These are phyloP conservation scores for Nomada lathburiana DNA, from an alignment of 2,888 invertebrate genomes.

Conservation along the genomic window DNA sequence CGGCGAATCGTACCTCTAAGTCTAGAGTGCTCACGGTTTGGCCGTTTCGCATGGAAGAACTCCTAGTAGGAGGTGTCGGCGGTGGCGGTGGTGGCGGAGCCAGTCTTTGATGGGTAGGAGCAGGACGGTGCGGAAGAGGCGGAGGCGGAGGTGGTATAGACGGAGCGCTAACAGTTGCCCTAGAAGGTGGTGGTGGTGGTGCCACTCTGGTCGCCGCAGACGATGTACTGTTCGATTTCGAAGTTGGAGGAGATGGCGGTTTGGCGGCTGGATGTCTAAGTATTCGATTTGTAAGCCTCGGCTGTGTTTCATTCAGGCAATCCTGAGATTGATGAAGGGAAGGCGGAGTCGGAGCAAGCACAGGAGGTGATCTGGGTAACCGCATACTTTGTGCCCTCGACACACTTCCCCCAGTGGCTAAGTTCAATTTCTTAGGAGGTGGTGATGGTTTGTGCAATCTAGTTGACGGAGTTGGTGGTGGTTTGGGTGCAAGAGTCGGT, in stretches of 20 bases:
- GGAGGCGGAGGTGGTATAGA: constrained; percentile 83
- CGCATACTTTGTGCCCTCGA: constrained; percentile 94
- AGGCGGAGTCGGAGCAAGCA: constrained; percentile 85
- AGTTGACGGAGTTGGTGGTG: constrained; percentile 86
- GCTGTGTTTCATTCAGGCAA: constrained; percentile 82
- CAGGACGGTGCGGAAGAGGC: constrained; percentile 79
- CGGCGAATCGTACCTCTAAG: constrained; percentile 89
- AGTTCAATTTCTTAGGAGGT: constrained; percentile 88
- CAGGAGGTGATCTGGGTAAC: constrained; percentile 89
- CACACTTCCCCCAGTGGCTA: constrained; percentile 84
- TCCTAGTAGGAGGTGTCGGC: constrained; percentile 85
- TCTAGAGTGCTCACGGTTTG: constrained; percentile 84
- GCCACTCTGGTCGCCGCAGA: constrained; percentile 75
- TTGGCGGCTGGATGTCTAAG: constrained; percentile 86
- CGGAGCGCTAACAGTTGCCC: constrained; percentile 78
- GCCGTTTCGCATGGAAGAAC: constrained; percentile 85
- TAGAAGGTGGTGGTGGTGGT: constrained; percentile 82
- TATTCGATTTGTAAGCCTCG: constrained; percentile 84
- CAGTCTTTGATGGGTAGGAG: constrained; percentile 70
- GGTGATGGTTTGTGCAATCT: constrained; percentile 84
- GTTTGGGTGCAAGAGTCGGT: constrained; percentile 93
- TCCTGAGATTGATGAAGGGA: constrained; percentile 86
- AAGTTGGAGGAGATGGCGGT: constrained; percentile 87
- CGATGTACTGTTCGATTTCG: constrained; percentile 59
- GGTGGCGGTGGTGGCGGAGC: constrained; percentile 80